phyloP scores from a whole-genome alignment of 2,113 vertebrate genomes.

The Irena cyanogastra region DNA sequence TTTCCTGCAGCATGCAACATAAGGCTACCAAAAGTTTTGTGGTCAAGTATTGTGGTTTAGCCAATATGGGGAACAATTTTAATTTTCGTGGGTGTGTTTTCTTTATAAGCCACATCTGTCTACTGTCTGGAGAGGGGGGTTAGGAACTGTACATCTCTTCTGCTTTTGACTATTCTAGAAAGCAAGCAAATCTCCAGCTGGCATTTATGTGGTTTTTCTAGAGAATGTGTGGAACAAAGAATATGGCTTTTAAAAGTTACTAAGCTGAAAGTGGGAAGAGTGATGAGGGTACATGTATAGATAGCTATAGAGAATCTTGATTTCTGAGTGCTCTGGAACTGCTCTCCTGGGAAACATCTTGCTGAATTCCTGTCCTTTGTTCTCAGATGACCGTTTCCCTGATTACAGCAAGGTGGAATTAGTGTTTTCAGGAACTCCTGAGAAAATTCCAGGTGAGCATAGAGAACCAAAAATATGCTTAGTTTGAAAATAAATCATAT shows the following conservation, averaged over 20 bases:
- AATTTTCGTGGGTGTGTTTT: not conserved
- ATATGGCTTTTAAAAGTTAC: not conserved
- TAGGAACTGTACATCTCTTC: not conserved
- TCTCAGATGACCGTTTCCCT: conserved; percentile 89
- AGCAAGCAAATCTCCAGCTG: not conserved
- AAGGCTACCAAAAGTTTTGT: not conserved
- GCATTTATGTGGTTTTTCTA: not conserved
- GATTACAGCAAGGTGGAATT: conserved; percentile 89
- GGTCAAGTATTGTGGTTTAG: not conserved
- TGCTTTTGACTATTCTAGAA: not conserved
- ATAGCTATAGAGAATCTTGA: not conserved
- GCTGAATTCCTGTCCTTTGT: conserved; percentile 1
- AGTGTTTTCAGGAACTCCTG: conserved; percentile 88
- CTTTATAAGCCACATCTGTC: not conserved
- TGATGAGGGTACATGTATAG: not conserved
- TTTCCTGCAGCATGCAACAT: not conserved
- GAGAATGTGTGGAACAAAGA: not conserved
- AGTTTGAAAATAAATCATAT: not conserved
- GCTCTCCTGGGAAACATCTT: not conserved
- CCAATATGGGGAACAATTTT: not conserved
- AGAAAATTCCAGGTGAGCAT: conserved; percentile 85
- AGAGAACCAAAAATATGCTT: not conserved
- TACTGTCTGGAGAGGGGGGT: not conserved
- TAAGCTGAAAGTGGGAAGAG: not conserved
- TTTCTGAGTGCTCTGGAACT: not conserved